Evolutionary conservation across 2,113 vertebrate species (phyloP).

Genomic region (Glaucidium brasilianum): DNA sequence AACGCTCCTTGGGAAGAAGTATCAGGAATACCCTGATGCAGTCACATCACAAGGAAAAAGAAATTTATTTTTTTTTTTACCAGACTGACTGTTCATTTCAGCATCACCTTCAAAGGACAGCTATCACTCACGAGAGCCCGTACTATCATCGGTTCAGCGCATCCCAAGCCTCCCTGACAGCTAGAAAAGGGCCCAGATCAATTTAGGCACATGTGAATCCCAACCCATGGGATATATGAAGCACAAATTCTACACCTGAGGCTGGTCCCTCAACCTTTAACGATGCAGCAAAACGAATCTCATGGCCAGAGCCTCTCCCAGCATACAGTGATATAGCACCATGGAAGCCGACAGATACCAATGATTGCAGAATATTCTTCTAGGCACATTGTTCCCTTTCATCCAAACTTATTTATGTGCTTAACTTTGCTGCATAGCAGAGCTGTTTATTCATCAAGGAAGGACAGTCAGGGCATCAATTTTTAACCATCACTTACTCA

Average conservation of each 20-base stretch:
- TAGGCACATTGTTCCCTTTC: neutral
- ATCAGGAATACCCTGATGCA: neutral
- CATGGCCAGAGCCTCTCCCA: neutral
- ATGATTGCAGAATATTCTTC: neutral
- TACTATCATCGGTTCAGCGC: neutral
- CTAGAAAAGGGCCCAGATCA: neutral
- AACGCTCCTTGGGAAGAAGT: neutral
- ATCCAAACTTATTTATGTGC: neutral
- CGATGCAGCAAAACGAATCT: neutral
- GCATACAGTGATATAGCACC: rapidly evolving
- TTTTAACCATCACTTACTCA: neutral
- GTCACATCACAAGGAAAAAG: neutral
- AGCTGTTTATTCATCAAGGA: neutral
- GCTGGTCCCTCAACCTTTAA: neutral
- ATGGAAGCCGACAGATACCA: rapidly evolving
- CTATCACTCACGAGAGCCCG: neutral
- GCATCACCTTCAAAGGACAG: neutral
- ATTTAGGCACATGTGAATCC: neutral
- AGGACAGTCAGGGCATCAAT: neutral
- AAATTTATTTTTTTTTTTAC: neutral
- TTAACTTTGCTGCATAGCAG: neutral
- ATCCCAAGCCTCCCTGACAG: neutral
- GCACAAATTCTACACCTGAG: neutral
- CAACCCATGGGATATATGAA: neutral
- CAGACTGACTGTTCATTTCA: neutral